A percentile compares a stretch with the other conserved stretches of the same genome.
Conservation (phyloP, 2,888 invertebrate species). For the Cryptosula pallasiana region DNA sequence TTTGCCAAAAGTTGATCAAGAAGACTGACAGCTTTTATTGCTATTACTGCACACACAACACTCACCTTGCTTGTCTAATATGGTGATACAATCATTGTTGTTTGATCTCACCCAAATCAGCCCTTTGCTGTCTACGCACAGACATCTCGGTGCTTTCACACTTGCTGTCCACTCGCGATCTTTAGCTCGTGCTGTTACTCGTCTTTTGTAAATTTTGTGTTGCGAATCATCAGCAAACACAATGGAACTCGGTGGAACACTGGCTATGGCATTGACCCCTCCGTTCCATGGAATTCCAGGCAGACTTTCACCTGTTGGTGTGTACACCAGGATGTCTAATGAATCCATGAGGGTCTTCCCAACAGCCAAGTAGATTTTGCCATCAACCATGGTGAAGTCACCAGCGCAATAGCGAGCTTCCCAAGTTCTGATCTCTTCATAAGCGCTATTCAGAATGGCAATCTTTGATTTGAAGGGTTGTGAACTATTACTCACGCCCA, state of each 20-base stretch:
- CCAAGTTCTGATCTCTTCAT: neutral
- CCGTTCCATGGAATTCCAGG: constrained; percentile 2
- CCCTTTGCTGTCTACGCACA: neutral
- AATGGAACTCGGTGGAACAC: constrained; percentile 6
- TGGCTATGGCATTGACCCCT: neutral
- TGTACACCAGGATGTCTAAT: neutral
- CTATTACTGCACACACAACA: too few species aligned
- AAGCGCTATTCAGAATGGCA: neutral
- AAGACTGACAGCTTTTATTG: too few species aligned
- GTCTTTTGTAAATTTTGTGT: neutral
- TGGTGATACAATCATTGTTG: neutral
- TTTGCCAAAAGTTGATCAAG: too few species aligned
- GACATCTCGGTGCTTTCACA: neutral
- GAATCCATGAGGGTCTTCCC: neutral
- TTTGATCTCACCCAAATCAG: constrained; percentile 3
- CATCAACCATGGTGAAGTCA: neutral
- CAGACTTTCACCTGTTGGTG: neutral
- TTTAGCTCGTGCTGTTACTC: neutral
- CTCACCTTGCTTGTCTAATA: neutral
- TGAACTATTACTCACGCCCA: neutral
- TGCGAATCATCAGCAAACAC: neutral
- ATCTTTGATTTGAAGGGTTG: neutral
- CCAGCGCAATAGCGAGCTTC: neutral
- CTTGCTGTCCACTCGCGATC: neutral
- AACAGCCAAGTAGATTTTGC: neutral